A percentile compares a stretch with the other conserved stretches of the same genome.
These are phyloP conservation scores for Clavelina lepadiformis DNA, from an alignment of 23 tunicate genomes.

Conservation along the genomic window DNA sequence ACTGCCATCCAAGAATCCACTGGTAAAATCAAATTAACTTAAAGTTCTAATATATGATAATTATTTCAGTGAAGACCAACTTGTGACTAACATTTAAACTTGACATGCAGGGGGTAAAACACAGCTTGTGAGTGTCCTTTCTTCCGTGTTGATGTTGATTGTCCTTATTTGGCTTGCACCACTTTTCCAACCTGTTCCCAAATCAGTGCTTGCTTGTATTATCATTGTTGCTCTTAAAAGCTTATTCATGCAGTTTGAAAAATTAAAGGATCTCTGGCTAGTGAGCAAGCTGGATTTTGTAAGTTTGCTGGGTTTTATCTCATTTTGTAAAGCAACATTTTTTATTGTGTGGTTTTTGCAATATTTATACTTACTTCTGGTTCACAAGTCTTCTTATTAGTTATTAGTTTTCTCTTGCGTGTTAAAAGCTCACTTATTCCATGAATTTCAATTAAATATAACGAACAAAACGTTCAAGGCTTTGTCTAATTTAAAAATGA, in stretches of 20 bases:
- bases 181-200: slow-evolving; percentile 87
- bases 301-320: no score
- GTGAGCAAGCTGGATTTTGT: slow-evolving; percentile 90
- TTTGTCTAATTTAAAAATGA: not conserved
- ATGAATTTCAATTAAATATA: no score
- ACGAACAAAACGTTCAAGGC: no score
- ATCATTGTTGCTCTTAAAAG: slow-evolving; percentile 86
- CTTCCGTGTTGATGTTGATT: slow-evolving; percentile 75
- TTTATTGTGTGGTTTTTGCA: no score
- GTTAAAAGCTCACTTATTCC: no score
- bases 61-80: not conserved
- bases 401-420: no score
- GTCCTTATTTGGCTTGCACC: slow-evolving; percentile 87
- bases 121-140: slow-evolving; percentile 82
- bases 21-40: slow-evolving; percentile 43
- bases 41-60: not conserved
- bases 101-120: slow-evolving; percentile 76
- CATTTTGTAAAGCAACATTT: no score
- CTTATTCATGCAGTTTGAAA: slow-evolving; percentile 66
- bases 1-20: slow-evolving; percentile 95
- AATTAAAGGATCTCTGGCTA: slow-evolving; percentile 47
- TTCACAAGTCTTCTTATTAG: no score
- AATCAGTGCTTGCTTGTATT: slow-evolving; percentile 87
- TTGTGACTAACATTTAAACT: not conserved
- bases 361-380: no score